Base-by-base conservation (phyloP, 2,113 vertebrate genomes). In the Dromiciops gliroides region DNA sequence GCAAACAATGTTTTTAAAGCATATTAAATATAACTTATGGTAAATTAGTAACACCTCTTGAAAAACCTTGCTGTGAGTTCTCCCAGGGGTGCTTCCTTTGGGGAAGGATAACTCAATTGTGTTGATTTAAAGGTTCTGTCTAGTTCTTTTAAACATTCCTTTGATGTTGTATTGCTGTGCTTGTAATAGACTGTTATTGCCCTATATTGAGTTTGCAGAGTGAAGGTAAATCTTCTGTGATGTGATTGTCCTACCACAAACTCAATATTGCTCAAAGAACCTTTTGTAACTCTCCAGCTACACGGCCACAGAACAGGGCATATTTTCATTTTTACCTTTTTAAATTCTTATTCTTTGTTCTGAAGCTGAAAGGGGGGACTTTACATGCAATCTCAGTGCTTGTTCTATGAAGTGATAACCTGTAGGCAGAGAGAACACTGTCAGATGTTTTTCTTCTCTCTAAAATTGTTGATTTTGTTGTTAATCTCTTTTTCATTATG, bases 311-410 rank as follows among this genome's bases (percentile, higher is more conserved):
- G 92, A 99, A 98, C 96, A 92, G 98, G 98, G 98, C 99, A 98
- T 98, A 99, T 99, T 99, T 99, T 99, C 99, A 99, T 99, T 99
- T 99, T 99, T 99, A 99, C 99, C 99, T 98, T 98, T 98, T 99
- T 99, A 99, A 97, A 97, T 96, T 97, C 97, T 97, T 97, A 96
- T 98, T 98, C 97, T 98, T 98, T 98, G 97, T 97, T 97, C 97
- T 98, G 96, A 98, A 98, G 96, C 98, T 94, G 94, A 94, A 97
- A 95, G 95, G 91, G 48, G 93, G 94, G 96, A 44, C 51, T 98
- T 98, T 97, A 92, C 89, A 88, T 67, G 94, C 56, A 96, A 90
- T 48, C 92, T 94, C 89, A 52, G 96, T 47, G 93, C 91, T 95
- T 95, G 92, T 96, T 93, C 97, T 97, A 96, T 95, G 96, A 98